These are phyloP conservation scores for Perdita meconis DNA, from an alignment of 2,888 invertebrate genomes.

Conservation along the genomic window DNA sequence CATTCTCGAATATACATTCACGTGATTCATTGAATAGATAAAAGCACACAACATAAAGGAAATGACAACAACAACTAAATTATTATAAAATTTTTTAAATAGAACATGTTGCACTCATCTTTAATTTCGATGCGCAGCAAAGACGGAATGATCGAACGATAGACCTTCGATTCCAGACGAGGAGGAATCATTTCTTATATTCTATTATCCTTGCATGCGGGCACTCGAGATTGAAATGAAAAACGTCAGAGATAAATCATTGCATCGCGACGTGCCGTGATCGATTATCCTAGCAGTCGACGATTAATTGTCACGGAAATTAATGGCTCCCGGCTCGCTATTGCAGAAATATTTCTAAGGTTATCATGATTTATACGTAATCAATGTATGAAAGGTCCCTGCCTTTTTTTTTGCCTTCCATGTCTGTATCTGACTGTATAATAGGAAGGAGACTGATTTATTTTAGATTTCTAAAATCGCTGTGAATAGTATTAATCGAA, in stretches of 20 bases:
- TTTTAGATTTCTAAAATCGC: no score
- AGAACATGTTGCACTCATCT: background rate
- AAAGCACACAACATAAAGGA: no score
- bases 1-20: no score
- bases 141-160: constrained; percentile 20
- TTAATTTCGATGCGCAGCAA: background rate
- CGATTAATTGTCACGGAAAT: constrained; percentile 63
- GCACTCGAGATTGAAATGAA: constrained; percentile 64
- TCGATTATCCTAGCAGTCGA: constrained; percentile 60
- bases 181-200: constrained; percentile 43
- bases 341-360: constrained; percentile 16
- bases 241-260: constrained; percentile 67
- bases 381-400: background rate
- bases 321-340: constrained; percentile 34
- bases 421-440: no score
- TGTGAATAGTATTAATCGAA: no score
- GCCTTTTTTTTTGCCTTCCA: background rate
- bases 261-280: constrained; percentile 58
- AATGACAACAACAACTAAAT: no score
- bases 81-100: no score
- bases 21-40: no score
- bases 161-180: constrained; percentile 32
- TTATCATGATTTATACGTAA: constrained; percentile 12
- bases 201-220: constrained; percentile 49
- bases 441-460: no score